Evolutionary conservation across 2,797 vertebrate genomes (phyloP), one percentile per base, ranked within the genome.

Genomic region (Odontamblyopus rebecca): DNA sequence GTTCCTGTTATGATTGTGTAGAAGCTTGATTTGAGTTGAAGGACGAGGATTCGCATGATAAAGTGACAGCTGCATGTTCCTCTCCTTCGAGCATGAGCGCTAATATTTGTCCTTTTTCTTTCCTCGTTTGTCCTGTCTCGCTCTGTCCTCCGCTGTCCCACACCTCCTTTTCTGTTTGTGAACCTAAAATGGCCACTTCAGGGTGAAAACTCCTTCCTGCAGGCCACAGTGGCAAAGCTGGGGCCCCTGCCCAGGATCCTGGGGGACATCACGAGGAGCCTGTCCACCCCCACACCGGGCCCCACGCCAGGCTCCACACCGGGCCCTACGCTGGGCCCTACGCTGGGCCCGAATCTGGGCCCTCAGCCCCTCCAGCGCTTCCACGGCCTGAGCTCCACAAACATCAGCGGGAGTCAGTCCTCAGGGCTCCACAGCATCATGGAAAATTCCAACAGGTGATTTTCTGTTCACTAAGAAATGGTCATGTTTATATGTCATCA

Each of bases 121-220:
- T 65, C 26, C n/a, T 64, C 9, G 4, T 64, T 27, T 23, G 41
- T 65, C n/a, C 41, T 35, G 9, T 27, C 23, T 50, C 23, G 41
- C 63, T 65, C 41, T 26, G 19, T 18, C 23, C 19, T 44, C 8
- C 38, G 38, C 61, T 38, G 18, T 35, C 7, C 61, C 16, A 48
- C 6, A 11, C 35, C 61, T 6, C 9, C 61, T 63, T 23, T 50
- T 26, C 8, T 27, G 3, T 29, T 16, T 26, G n/a, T 51, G 69
- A 70, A 84, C 69, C 71, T 65, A 73, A 66, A 69, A 48, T 87
- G 61, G 38, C 82, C 15, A 85, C 78, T 92, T 92, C 94, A 98
- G 96, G 96, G 96, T 97, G 97, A 98, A 95, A 98, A 98, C 96
- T 98, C 97, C 95, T 98, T 98, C 94, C 96, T 97, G 95, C 97